Percentiles rank a stretch among this genome's conserved stretches.
Conservation (phyloP, 2,888 invertebrate genomes). For the Kryphioiulus occultus region DNA sequence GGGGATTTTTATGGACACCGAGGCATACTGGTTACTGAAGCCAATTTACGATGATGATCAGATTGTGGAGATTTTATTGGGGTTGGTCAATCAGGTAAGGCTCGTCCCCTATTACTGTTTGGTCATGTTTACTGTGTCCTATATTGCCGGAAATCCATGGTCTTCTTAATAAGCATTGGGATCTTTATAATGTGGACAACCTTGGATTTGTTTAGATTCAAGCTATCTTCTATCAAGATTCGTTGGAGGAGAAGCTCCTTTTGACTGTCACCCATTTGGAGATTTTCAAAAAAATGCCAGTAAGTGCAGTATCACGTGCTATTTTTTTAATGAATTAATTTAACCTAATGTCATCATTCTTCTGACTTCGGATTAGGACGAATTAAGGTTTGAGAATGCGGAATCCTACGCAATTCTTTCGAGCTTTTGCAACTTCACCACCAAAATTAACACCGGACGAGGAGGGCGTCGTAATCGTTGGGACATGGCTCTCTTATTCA, state of each 20-base stretch:
- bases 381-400: constrained; percentile 71
- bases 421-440: constrained; percentile 77
- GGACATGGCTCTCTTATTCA: constrained; percentile 80
- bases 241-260: constrained; percentile 35
- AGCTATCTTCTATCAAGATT: constrained; percentile 47
- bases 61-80: constrained; percentile 77
- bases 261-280: constrained; percentile 45
- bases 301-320: neutral
- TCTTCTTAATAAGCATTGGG: no score
- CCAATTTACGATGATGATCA: constrained; percentile 73
- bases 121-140: constrained; percentile 54
- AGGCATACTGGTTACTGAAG: constrained; percentile 74
- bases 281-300: constrained; percentile 46
- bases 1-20: constrained; percentile 77
- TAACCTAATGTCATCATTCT: neutral
- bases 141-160: neutral
- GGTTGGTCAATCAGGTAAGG: constrained; percentile 76
- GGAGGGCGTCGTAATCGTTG: constrained; percentile 77
- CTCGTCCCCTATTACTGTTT: neutral
- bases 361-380: constrained; percentile 54
- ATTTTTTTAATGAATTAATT: neutral
- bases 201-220: constrained; percentile 46
- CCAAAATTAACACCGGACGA: constrained; percentile 70
- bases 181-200: neutral
- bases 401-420: constrained; percentile 75